Evolutionary conservation across 2,888 invertebrate species (phyloP).

Genomic region (Escarpia spicata): DNA sequence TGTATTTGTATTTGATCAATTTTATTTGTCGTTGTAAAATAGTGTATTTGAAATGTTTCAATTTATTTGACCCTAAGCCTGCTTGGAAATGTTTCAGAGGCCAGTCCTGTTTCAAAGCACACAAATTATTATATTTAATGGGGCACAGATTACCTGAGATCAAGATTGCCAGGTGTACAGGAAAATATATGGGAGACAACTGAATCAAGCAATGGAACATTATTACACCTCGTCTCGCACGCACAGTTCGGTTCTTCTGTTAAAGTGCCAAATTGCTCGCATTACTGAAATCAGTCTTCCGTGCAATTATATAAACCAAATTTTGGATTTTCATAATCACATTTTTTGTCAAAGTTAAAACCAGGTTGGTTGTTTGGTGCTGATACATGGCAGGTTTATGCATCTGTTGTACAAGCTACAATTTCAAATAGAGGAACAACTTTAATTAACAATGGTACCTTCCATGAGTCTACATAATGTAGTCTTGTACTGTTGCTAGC

Average conservation of each 20-base stretch:
- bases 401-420: background rate
- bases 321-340: background rate
- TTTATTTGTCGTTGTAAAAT: no score
- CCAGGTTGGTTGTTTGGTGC: background rate
- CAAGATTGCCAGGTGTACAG: background rate
- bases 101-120: background rate
- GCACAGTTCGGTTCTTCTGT: no score
- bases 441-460: background rate
- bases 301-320: background rate
- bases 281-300: background rate
- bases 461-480: background rate
- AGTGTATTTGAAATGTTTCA: no score
- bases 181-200: background rate
- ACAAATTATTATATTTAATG: background rate
- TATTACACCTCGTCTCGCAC: no score
- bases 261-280: background rate
- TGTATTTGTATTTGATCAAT: no score
- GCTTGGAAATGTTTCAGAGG: background rate
- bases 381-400: background rate
- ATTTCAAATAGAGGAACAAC: background rate
- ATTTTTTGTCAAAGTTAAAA: background rate
- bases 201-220: background rate
- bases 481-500: no score
- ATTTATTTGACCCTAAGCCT: no score
- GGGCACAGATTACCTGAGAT: background rate